These are phyloP conservation scores for Oreochromis grahami DNA, from an alignment of 2,797 vertebrate species.

Conservation along the genomic window DNA sequence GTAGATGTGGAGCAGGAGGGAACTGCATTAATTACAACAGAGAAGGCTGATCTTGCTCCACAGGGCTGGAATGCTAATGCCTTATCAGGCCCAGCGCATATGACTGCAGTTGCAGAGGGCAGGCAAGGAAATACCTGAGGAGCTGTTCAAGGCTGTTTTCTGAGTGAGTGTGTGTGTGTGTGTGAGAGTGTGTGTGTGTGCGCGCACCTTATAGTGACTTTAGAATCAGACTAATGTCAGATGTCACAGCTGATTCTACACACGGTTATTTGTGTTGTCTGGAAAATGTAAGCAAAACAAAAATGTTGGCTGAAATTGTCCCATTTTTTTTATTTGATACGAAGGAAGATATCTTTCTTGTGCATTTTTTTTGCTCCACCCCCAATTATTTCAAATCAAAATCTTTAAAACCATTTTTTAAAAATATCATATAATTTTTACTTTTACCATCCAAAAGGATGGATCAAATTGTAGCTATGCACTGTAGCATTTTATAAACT, in stretches of 20 bases:
- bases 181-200: not conserved
- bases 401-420: not conserved
- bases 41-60: conserved; percentile 38
- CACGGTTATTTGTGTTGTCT: not conserved
- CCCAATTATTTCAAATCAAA: not conserved
- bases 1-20: conserved; percentile 31
- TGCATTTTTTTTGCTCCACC: not conserved
- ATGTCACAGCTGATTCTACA: not conserved
- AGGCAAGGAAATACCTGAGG: not conserved
- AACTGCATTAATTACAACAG: conserved; percentile 50
- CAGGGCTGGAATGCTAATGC: conserved; percentile 55
- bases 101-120: not conserved
- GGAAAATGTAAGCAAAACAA: not conserved
- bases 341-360: not conserved
- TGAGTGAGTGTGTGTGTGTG: not conserved
- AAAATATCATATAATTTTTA: not conserved
- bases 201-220: not conserved
- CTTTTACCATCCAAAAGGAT: not conserved
- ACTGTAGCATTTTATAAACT: not conserved
- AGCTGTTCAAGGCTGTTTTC: not conserved
- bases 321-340: fast-evolving
- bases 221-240: not conserved
- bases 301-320: not conserved
- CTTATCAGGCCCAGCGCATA: conserved; percentile 17
- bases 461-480: not conserved